Evolutionary conservation across 2,888 invertebrate genomes (phyloP).

Genomic region (Willowsia nigromaculata): DNA sequence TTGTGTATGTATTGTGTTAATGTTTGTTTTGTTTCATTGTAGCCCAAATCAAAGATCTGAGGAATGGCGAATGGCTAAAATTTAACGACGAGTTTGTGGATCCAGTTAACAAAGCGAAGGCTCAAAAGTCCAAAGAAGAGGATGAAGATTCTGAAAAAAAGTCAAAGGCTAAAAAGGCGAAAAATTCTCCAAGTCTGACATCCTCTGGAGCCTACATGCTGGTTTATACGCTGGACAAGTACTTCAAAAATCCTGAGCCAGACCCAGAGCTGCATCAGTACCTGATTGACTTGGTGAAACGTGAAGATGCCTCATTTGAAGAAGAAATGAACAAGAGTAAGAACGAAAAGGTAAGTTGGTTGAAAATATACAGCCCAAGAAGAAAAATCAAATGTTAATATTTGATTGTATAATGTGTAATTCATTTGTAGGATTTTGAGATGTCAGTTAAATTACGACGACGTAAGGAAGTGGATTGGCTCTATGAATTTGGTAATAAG

Average conservation of each 20-base stretch:
- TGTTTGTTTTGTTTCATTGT: no score
- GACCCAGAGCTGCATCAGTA: conserved; percentile 78
- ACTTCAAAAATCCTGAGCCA: conserved; percentile 71
- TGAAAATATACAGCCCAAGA: no score
- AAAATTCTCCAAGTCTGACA: conserved; percentile 80
- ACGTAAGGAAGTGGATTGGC: conserved; percentile 60
- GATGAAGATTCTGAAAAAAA: conserved; percentile 46
- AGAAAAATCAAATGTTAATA: not conserved
- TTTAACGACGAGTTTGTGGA: conserved; percentile 84
- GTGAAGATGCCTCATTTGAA: conserved; percentile 81
- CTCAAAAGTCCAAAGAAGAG: conserved; percentile 64
- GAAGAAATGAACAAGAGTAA: conserved; percentile 80
- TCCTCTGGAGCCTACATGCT: conserved; percentile 85
- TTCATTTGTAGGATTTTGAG: conserved; percentile 67
- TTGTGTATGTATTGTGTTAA: no score
- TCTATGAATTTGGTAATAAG: conserved; percentile 58
- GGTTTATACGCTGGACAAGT: conserved; percentile 82
- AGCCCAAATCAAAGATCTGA: conserved; percentile 82
- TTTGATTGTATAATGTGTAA: not conserved
- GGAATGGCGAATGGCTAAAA: conserved; percentile 84
- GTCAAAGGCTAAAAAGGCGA: conserved; percentile 77
- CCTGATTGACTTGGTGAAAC: conserved; percentile 79
- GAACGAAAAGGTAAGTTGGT: conserved; percentile 77
- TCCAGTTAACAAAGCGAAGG: conserved; percentile 48
- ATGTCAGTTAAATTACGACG: conserved; percentile 45